phyloP scores from a whole-genome alignment of 1,140 invertebrate species.

The Lordiphosa collinella region DNA sequence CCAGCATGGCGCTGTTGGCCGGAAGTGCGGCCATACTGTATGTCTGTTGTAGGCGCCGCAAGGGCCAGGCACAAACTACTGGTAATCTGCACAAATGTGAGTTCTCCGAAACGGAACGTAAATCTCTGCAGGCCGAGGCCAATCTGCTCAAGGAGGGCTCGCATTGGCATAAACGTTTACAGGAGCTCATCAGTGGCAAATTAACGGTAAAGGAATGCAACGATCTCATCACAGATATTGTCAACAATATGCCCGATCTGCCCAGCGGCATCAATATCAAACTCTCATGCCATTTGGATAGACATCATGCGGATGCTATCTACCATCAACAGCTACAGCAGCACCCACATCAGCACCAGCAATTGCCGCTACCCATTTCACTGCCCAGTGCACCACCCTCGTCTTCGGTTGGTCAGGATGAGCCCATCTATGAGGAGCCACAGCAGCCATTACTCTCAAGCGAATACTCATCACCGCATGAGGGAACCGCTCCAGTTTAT shows the following conservation, averaged over 20 bases:
- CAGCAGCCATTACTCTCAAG: slow-evolving; percentile 48
- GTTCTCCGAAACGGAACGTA: too few relatives aligned
- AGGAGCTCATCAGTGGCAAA: slow-evolving; percentile 12
- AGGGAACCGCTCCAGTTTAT: slow-evolving; percentile 38
- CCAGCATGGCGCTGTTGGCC: too few relatives aligned
- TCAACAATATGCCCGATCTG: slow-evolving; percentile 18
- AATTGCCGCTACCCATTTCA: neutral
- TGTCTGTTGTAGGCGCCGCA: too few relatives aligned
- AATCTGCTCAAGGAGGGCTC: neutral
- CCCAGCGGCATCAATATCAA: slow-evolving; percentile 25
- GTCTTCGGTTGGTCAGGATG: neutral
- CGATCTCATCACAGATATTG: slow-evolving; percentile 20
- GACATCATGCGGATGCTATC: slow-evolving; percentile 1
- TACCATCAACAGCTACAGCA: neutral
- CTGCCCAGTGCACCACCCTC: slow-evolving; percentile 22
- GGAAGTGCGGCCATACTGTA: too few relatives aligned
- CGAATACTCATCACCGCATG: slow-evolving; percentile 53
- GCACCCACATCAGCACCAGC: neutral
- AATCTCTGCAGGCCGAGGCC: neutral
- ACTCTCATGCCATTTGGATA: slow-evolving; percentile 43
- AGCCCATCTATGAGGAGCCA: slow-evolving; percentile 60
- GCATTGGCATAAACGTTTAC: neutral
- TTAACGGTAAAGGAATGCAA: slow-evolving; percentile 28
- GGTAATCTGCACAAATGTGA: too few relatives aligned
- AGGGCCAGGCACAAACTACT: too few relatives aligned